These are phyloP conservation scores for Nomada ruficornis DNA, from an alignment of 2,888 invertebrate species.

Conservation along the genomic window DNA sequence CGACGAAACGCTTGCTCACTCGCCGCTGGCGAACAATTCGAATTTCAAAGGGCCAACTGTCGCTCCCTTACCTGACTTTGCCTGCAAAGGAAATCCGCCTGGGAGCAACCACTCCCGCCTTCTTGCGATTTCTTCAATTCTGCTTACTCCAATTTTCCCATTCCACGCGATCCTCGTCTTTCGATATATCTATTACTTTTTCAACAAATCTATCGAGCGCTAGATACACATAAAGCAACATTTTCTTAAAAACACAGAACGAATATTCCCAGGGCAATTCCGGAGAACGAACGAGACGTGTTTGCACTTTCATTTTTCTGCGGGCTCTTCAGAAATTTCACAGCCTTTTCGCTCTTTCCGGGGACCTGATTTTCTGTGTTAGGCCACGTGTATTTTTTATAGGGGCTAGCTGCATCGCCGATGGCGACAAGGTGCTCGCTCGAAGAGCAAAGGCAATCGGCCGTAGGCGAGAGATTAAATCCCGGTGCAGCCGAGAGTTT, in stretches of 20 bases:
- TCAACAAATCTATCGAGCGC: neutral
- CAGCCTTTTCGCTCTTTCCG: neutral
- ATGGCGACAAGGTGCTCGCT: constrained; percentile 53
- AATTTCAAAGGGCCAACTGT: constrained; percentile 79
- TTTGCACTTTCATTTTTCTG: no score
- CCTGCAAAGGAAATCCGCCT: constrained; percentile 68
- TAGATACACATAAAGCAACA: no score
- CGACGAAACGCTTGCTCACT: constrained; percentile 81
- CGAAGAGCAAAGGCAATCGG: constrained; percentile 74
- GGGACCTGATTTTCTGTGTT: neutral
- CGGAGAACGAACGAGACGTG: no score
- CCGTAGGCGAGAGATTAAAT: constrained; percentile 80
- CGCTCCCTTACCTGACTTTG: constrained; percentile 70
- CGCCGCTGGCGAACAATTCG: constrained; percentile 79
- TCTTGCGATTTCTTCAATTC: constrained; percentile 46
- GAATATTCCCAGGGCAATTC: no score
- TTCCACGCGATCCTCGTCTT: neutral
- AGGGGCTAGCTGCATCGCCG: constrained; percentile 50
- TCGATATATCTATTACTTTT: neutral
- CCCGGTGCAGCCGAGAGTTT: constrained; percentile 76
- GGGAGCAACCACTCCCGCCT: constrained; percentile 37
- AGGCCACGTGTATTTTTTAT: constrained; percentile 8
- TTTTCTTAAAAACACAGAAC: no score
- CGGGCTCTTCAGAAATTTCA: no score
- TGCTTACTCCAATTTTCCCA: neutral